Evolutionary conservation across 2,888 invertebrate species (phyloP).

Genomic region (Idaea dimidiata): DNA sequence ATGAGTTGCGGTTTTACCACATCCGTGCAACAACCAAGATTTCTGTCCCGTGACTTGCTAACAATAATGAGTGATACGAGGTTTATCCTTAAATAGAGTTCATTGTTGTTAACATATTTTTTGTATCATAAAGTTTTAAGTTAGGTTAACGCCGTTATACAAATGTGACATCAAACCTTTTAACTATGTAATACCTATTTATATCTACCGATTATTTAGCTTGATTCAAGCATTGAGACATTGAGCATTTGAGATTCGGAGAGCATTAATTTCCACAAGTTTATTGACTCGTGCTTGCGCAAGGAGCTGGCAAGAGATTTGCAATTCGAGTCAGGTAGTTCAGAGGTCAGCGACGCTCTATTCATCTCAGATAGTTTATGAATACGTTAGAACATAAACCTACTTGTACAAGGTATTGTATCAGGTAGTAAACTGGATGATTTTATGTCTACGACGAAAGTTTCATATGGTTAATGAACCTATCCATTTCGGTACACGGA

Average conservation of each 20-base stretch:
- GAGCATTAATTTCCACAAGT: slow-evolving; percentile 1
- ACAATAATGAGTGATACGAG: slow-evolving; percentile 17
- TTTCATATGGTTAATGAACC: not conserved
- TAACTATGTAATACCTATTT: not conserved
- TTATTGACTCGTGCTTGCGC: slow-evolving; percentile 14
- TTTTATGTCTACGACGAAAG: not conserved
- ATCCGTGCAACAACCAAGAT: slow-evolving; percentile 25
- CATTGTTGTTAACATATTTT: slow-evolving; percentile 18
- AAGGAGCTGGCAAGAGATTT: slow-evolving; percentile 20
- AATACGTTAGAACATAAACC: slow-evolving; percentile 5
- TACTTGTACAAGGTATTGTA: not conserved
- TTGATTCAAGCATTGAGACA: not conserved
- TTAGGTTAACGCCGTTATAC: not conserved
- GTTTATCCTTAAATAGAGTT: slow-evolving; percentile 20
- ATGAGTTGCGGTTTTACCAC: slow-evolving; percentile 21
- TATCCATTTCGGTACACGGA: not conserved
- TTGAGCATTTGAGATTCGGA: not conserved
- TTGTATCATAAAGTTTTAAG: slow-evolving; percentile 13
- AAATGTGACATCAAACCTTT: not conserved
- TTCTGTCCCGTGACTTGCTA: slow-evolving; percentile 5
- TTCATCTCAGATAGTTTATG: slow-evolving; percentile 23
- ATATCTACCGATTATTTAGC: slow-evolving; percentile 8
- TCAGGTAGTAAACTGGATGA: not conserved
- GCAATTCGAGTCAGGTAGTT: slow-evolving; percentile 29
- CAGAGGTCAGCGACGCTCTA: slow-evolving; percentile 33